Conservation (phyloP, 1,140 invertebrate species). For the Tribolium castaneum region DNA sequence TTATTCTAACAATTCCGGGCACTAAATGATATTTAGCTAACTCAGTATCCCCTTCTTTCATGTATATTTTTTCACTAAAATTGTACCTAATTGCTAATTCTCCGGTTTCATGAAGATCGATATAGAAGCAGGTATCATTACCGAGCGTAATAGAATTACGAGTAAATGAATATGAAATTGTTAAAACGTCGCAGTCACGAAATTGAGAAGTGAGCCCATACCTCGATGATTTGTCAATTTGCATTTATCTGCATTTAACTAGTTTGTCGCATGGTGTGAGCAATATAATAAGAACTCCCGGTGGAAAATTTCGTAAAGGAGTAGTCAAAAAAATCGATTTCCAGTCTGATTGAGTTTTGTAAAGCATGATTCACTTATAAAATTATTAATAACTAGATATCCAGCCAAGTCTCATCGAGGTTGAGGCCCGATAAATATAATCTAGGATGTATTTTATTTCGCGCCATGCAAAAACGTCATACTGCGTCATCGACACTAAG, state of each 20-base stretch:
- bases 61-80: neutral
- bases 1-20: neutral
- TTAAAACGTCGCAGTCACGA: neutral
- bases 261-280: too few species aligned
- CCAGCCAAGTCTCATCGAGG: constrained; percentile 12
- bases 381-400: constrained; percentile 31
- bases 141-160: constrained; percentile 4
- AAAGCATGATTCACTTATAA: neutral
- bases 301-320: neutral
- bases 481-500: neutral
- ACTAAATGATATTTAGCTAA: neutral
- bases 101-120: neutral
- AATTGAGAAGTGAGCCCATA: neutral
- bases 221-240: too few species aligned
- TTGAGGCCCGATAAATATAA: constrained; percentile 30
- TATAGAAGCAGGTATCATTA: constrained; percentile 11
- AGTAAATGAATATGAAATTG: constrained; percentile 1
- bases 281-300: too few species aligned
- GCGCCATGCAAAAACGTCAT: constrained; percentile 5
- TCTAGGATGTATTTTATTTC: constrained; percentile 17
- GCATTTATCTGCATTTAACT: too few species aligned
- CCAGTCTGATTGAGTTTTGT: neutral
- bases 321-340: neutral
- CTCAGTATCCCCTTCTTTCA: neutral
- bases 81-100: neutral